Conservation (phyloP, 2,113 vertebrate genomes). For the Agelaius phoeniceus region DNA sequence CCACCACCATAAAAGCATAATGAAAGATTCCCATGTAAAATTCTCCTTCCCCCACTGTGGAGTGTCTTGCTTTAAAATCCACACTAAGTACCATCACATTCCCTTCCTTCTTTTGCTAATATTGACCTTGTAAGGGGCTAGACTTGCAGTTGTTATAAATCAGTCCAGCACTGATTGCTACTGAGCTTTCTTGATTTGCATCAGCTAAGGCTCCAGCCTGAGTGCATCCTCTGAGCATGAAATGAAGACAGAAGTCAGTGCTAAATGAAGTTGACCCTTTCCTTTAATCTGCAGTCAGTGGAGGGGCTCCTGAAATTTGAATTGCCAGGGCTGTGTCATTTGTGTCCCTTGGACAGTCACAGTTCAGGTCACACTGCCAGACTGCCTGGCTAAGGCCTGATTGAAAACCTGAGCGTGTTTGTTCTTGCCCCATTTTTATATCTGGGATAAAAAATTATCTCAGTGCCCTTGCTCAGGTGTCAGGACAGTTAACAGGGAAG, state of each 20-base stretch:
- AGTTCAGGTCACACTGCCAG: not conserved
- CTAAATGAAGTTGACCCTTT: slow-evolving; percentile 15
- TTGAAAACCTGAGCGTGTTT: slow-evolving; percentile 25
- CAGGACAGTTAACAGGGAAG: not conserved
- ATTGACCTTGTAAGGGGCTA: slow-evolving; percentile 41
- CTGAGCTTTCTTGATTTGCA: slow-evolving; percentile 51
- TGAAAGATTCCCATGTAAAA: not conserved
- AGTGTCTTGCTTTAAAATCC: not conserved
- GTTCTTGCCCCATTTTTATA: not conserved
- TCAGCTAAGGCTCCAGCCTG: not conserved
- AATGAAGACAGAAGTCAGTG: slow-evolving; percentile 15
- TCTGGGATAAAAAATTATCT: slow-evolving; percentile 17
- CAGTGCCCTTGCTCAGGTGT: slow-evolving; percentile 8
- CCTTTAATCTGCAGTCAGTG: not conserved
- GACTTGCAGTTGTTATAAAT: slow-evolving; percentile 22
- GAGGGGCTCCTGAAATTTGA: not conserved
- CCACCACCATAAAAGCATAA: not conserved
- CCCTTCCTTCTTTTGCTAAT: slow-evolving; percentile 37
- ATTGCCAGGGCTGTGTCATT: not conserved
- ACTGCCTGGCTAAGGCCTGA: not conserved
- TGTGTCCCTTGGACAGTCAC: not conserved
- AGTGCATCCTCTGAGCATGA: slow-evolving; percentile 12
- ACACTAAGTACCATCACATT: not conserved
- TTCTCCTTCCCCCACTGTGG: not conserved
- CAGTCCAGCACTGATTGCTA: slow-evolving; percentile 27